Evolutionary conservation across 2,113 vertebrate species (phyloP).

Genomic region (Anolis carolinensis): DNA sequence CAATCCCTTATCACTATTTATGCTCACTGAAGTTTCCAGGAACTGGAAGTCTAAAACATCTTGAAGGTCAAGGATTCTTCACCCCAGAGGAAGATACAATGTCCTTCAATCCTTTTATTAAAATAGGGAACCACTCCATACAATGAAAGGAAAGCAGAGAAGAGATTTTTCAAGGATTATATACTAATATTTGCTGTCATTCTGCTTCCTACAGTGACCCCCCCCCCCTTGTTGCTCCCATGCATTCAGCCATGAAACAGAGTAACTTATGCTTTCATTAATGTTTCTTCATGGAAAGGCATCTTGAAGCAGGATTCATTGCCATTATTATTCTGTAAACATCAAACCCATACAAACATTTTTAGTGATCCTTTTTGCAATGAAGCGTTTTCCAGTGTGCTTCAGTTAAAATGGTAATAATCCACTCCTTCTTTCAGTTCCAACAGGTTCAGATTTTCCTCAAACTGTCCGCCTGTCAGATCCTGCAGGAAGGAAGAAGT

Average conservation of each 20-base stretch:
- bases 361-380: not conserved
- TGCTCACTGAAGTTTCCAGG: not conserved
- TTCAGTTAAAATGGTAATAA: constrained; percentile 82
- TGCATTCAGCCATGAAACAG: not conserved
- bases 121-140: no score
- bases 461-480: constrained; percentile 88
- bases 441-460: constrained; percentile 83
- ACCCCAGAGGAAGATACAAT: not conserved
- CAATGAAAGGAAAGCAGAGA: no score
- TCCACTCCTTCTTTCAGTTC: constrained; percentile 82
- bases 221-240: no score
- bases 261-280: accelerated
- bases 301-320: not conserved
- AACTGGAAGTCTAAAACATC: not conserved
- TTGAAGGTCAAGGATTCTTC: not conserved
- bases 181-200: not conserved
- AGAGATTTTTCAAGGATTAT: not conserved
- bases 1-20: not conserved
- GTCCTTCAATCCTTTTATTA: not conserved
- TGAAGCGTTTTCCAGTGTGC: not conserved
- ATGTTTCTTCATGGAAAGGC: not conserved
- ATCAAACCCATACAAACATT: not conserved
- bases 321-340: not conserved
- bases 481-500: constrained; percentile 74
- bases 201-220: not conserved